These are phyloP conservation scores for Drosophila helvetica DNA, from an alignment of 2,888 invertebrate genomes.

Conservation along the genomic window DNA sequence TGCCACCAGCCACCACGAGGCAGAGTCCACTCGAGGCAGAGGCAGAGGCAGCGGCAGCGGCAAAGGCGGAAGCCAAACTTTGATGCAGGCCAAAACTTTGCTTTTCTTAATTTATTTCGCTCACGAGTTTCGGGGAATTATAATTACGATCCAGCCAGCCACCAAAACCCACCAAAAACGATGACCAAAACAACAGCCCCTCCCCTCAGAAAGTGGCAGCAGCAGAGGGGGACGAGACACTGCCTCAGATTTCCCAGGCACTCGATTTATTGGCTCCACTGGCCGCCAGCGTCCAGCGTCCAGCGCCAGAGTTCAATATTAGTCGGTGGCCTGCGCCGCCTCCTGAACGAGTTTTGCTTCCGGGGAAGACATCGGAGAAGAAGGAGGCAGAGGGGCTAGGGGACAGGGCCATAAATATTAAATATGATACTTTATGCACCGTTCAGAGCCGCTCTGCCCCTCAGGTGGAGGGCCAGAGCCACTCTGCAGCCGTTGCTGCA, in stretches of 20 bases:
- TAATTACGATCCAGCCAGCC: conserved; percentile 65
- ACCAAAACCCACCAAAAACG: conserved; percentile 29
- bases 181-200: conserved; percentile 9
- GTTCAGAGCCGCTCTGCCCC: conserved; percentile 39
- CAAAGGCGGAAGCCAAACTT: conserved; percentile 34
- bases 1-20: conserved; percentile 14
- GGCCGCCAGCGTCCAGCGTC: conserved; percentile 17
- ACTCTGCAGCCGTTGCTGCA: conserved; percentile 45
- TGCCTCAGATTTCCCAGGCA: background rate
- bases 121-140: conserved; percentile 68
- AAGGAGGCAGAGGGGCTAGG: conserved; percentile 1
- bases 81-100: conserved; percentile 57
- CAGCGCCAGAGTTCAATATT: conserved; percentile 62
- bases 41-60: too few relatives aligned
- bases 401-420: conserved; percentile 76
- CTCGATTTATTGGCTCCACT: conserved; percentile 74
- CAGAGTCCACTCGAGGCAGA: background rate
- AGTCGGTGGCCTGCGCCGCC: conserved; percentile 51
- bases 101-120: conserved; percentile 80
- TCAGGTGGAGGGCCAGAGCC: conserved; percentile 13
- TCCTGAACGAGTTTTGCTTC: conserved; percentile 47
- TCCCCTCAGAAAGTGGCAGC: background rate
- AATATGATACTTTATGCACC: conserved; percentile 78
- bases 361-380: conserved; percentile 20
- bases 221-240: conserved; percentile 9